phyloP scores from a whole-genome alignment of 2,888 invertebrate genomes.

The Epistrophe eligans region DNA sequence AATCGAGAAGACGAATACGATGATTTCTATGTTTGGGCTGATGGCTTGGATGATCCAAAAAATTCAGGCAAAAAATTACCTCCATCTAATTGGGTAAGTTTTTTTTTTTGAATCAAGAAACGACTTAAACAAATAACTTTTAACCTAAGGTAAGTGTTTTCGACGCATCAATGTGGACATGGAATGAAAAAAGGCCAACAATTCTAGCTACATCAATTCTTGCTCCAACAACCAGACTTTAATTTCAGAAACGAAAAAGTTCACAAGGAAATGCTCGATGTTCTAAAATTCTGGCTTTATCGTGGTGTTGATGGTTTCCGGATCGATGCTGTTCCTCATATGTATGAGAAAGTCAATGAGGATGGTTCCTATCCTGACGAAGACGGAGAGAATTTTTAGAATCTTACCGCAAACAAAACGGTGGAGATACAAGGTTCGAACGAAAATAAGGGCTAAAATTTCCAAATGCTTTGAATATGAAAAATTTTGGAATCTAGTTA shows the following conservation, averaged over 20 bases:
- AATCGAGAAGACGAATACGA: conserved; percentile 86
- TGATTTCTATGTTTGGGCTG: conserved; percentile 91
- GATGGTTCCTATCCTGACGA: conserved; percentile 83
- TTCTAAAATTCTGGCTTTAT: conserved; percentile 89
- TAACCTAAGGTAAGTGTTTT: no score
- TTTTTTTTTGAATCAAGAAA: no score
- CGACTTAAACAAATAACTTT: no score
- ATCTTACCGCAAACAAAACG: conserved; percentile 80
- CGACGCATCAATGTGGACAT: no score
- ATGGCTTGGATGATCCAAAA: conserved; percentile 84
- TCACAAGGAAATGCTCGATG: conserved; percentile 87
- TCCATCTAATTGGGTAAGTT: conserved; percentile 79
- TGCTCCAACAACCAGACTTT: conserved; percentile 90
- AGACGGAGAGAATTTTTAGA: conserved; percentile 85
- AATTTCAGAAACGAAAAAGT: conserved; percentile 90
- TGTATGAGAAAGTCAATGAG: conserved; percentile 84
- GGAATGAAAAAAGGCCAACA: no score
- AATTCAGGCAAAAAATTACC: conserved; percentile 75
- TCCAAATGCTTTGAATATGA: not conserved
- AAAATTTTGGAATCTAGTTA: not conserved
- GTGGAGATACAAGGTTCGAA: conserved; percentile 81
- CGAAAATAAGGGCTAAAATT: not conserved
- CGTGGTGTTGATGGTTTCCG: conserved; percentile 91
- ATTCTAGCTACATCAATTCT: conserved; percentile 80
- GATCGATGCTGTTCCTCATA: conserved; percentile 87